These are phyloP conservation scores for Tragopan temminckii DNA, from an alignment of 2,797 vertebrate genomes.

Conservation along the genomic window DNA sequence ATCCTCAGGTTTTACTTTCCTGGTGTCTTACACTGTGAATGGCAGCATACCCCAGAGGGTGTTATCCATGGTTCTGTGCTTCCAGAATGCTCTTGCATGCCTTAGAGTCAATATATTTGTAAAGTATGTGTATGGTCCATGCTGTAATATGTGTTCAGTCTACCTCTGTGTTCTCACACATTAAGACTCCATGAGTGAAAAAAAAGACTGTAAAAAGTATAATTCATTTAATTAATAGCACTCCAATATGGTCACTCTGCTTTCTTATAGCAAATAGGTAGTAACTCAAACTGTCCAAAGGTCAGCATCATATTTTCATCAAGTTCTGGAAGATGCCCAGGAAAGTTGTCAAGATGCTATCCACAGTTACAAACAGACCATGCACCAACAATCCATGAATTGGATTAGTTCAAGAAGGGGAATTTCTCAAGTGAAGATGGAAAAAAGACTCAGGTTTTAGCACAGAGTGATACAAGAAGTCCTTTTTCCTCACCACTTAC, in stretches of 20 bases:
- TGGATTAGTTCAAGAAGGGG: fast-evolving
- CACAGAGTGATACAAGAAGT: not conserved
- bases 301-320: not conserved
- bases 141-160: not conserved
- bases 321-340: not conserved
- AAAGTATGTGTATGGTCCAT: not conserved
- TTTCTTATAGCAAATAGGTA: not conserved
- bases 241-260: not conserved
- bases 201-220: not conserved
- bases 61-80: not conserved
- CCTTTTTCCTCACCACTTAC: not conserved
- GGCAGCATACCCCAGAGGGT: not conserved
- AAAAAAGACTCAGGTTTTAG: not conserved
- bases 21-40: not conserved
- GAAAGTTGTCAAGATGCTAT: not conserved
- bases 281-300: not conserved
- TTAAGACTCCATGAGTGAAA: fast-evolving
- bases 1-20: not conserved
- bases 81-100: not conserved
- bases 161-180: fast-evolving
- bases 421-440: not conserved
- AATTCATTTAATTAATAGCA: not conserved
- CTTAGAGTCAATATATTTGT: not conserved
- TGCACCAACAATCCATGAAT: not conserved
- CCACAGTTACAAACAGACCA: not conserved